Evolutionary conservation across 2,797 vertebrate species (phyloP).

Genomic region (Bryconaethiops microstoma): DNA sequence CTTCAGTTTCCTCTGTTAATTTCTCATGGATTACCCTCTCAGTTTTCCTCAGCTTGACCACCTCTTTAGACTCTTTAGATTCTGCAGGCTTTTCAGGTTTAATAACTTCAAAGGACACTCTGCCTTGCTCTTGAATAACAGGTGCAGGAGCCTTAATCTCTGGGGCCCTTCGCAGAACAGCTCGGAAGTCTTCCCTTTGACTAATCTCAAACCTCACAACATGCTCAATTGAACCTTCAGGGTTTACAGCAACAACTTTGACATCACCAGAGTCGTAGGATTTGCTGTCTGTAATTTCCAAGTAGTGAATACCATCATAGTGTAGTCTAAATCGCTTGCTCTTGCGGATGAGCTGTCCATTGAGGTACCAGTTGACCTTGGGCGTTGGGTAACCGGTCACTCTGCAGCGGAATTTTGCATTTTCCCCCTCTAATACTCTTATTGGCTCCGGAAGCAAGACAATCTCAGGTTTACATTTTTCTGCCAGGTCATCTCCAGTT

Average conservation of each 20-base stretch:
- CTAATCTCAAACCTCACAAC: constrained; percentile 93
- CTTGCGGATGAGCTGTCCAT: constrained; percentile 95
- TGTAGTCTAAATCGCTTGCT: constrained; percentile 95
- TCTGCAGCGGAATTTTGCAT: constrained; percentile 93
- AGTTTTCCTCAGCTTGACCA: constrained; percentile 90
- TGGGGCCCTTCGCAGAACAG: constrained; percentile 90
- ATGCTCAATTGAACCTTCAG: constrained; percentile 88
- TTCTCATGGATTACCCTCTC: constrained; percentile 94
- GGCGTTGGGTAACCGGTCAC: constrained; percentile 96
- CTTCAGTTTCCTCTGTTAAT: constrained; percentile 91
- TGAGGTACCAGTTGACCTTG: constrained; percentile 98
- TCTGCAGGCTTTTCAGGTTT: constrained; percentile 86
- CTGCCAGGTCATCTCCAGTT: constrained; percentile 80
- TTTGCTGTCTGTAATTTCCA: constrained; percentile 95
- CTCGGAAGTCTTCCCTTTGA: constrained; percentile 94
- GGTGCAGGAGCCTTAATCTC: constrained; percentile 77
- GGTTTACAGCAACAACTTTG: constrained; percentile 91
- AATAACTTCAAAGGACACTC: constrained; percentile 87
- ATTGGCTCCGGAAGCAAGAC: constrained; percentile 93
- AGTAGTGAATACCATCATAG: constrained; percentile 97
- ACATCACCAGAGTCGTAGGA: constrained; percentile 96
- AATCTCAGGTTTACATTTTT: constrained; percentile 94
- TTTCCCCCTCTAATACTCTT: constrained; percentile 90
- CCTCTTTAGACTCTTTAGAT: constrained; percentile 81
- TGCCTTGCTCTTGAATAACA: constrained; percentile 81